phyloP scores from a whole-genome alignment of 2,888 invertebrate species.

The Xestia xanthographa region DNA sequence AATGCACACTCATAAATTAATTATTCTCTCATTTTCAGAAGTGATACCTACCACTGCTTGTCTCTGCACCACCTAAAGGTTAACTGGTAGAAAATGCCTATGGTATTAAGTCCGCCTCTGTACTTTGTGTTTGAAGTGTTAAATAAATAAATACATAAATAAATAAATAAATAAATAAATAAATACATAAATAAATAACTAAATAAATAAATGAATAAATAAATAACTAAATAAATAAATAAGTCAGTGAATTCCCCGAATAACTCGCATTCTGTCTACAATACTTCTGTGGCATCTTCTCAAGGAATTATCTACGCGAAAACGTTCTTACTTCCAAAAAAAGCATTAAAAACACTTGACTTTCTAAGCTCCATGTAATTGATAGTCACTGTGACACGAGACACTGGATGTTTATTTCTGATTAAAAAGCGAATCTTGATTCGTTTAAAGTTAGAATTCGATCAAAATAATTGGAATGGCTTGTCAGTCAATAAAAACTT shows the following conservation, averaged over 20 bases:
- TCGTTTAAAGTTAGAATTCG: slow-evolving; percentile 65
- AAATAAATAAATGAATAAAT: too few species aligned
- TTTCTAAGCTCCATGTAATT: slow-evolving; percentile 37
- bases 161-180: too few species aligned
- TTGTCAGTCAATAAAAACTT: slow-evolving; percentile 81
- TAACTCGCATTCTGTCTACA: background rate
- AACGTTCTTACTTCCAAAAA: background rate
- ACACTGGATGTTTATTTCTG: slow-evolving; percentile 52
- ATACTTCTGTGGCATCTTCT: background rate
- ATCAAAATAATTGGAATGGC: slow-evolving; percentile 75
- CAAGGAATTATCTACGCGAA: background rate
- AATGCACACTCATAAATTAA: too few species aligned
- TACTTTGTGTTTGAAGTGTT: too few species aligned
- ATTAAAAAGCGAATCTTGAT: slow-evolving; percentile 58
- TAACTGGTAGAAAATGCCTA: too few species aligned
- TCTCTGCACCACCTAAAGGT: too few species aligned
- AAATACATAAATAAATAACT: too few species aligned
- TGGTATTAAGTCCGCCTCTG: too few species aligned
- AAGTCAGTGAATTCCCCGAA: background rate
- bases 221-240: too few species aligned
- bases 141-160: too few species aligned
- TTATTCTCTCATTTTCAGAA: too few species aligned
- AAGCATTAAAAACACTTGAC: background rate
- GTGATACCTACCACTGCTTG: too few species aligned
- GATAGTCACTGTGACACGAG: slow-evolving; percentile 36